Evolutionary conservation across 2,888 invertebrate species (phyloP).

Genomic region (Hybos culiciformis): DNA sequence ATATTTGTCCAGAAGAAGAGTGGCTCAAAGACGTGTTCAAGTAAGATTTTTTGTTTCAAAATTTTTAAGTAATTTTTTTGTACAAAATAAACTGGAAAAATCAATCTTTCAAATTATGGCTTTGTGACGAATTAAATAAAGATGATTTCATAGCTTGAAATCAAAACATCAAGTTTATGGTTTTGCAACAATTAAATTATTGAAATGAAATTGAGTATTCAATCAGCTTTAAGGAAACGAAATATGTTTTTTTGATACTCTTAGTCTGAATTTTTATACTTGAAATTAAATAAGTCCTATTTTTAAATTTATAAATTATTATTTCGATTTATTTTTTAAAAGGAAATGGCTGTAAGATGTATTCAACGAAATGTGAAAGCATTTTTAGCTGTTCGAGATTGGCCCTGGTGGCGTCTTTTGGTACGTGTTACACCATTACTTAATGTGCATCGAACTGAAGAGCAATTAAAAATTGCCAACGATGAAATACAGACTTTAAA

Average conservation of each 20-base stretch:
- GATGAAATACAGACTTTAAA: slow-evolving; percentile 76
- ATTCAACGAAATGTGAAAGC: slow-evolving; percentile 90
- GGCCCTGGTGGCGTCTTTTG: slow-evolving; percentile 96
- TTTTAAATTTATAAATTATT: background rate
- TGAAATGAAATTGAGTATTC: background rate
- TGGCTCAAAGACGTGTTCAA: slow-evolving; percentile 49
- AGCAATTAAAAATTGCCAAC: slow-evolving; percentile 69
- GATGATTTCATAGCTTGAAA: no score
- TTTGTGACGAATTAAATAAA: background rate
- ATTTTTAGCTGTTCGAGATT: slow-evolving; percentile 79
- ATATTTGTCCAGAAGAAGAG: slow-evolving; percentile 62
- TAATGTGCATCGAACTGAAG: slow-evolving; percentile 88
- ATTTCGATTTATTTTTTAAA: slow-evolving; percentile 5
- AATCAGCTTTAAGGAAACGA: no score
- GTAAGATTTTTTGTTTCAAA: slow-evolving; percentile 28
- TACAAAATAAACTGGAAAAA: background rate
- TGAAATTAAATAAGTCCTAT: background rate
- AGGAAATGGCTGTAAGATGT: slow-evolving; percentile 79
- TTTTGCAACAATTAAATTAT: no score
- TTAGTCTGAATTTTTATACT: background rate
- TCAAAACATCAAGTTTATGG: no score
- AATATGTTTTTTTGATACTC: background rate
- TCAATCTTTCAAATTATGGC: slow-evolving; percentile 5
- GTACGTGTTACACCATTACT: slow-evolving; percentile 83
- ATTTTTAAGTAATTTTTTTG: background rate